Conservation (phyloP, 2,888 invertebrate genomes). For the Sesia apiformis region DNA sequence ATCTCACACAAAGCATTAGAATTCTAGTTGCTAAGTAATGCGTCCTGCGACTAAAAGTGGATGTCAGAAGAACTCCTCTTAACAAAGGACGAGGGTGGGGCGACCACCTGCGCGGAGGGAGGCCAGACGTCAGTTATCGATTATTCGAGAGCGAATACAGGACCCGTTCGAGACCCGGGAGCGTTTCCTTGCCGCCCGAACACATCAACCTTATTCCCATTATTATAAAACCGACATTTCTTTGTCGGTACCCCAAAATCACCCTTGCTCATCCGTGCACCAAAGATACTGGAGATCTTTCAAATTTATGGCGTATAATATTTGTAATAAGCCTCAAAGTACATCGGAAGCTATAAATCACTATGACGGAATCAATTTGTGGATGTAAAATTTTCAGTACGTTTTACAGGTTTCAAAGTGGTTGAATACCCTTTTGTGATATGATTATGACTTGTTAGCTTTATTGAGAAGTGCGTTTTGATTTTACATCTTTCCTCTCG, state of each 20-base stretch:
- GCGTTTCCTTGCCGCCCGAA: constrained; percentile 41
- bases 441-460: not conserved
- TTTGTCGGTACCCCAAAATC: constrained; percentile 31
- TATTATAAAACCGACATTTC: constrained; percentile 28
- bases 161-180: constrained; percentile 44
- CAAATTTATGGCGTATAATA: not conserved
- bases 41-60: not conserved
- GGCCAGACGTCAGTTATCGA: constrained; percentile 73
- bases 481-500: not conserved
- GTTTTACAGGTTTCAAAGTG: not conserved
- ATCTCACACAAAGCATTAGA: no score
- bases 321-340: not conserved
- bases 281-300: not conserved
- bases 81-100: constrained; percentile 26
- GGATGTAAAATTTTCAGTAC: constrained; percentile 42
- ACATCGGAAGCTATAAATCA: constrained; percentile 4
- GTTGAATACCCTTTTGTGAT: not conserved
- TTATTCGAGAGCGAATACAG: constrained; percentile 68
- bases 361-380: constrained; percentile 37
- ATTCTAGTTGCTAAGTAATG: not conserved
- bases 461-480: not conserved
- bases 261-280: constrained; percentile 40
- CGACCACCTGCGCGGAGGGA: constrained; percentile 42
- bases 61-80: not conserved
- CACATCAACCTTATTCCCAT: constrained; percentile 22